phyloP scores from a whole-genome alignment of 2,113 vertebrate genomes.

The Mus pahari region DNA sequence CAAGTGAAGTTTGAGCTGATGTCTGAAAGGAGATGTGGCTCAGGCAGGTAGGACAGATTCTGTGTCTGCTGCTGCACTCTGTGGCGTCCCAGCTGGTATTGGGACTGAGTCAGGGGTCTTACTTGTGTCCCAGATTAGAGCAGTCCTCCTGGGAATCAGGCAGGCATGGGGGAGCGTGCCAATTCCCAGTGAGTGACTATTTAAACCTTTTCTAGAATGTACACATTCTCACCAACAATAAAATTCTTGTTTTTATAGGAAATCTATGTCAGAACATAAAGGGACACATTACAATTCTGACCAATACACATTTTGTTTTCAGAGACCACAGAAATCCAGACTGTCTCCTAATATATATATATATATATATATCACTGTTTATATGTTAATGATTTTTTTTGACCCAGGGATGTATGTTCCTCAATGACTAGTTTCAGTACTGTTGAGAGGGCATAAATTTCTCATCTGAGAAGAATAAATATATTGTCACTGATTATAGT shows the following conservation, averaged over 20 bases:
- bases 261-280: conserved; percentile 10
- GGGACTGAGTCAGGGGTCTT: too few relatives aligned
- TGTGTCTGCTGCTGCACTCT: too few relatives aligned
- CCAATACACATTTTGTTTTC: background rate
- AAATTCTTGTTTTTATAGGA: conserved; percentile 36
- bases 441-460: background rate
- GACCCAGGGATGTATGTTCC: background rate
- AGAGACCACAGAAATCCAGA: background rate
- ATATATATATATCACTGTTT: background rate
- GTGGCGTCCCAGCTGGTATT: too few relatives aligned
- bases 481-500: background rate
- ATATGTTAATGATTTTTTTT: conserved; percentile 2
- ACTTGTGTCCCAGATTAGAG: too few relatives aligned
- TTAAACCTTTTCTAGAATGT: background rate
- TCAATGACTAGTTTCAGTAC: background rate
- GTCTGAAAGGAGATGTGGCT: too few relatives aligned
- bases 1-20: too few relatives aligned
- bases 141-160: too few relatives aligned
- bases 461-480: conserved; percentile 31
- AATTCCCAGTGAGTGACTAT: background rate
- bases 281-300: background rate
- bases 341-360: background rate
- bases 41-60: too few relatives aligned
- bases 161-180: too few relatives aligned
- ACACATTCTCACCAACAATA: conserved; percentile 31